phyloP scores from a whole-genome alignment of 2,888 invertebrate genomes.

The Mylabris sibirica region DNA sequence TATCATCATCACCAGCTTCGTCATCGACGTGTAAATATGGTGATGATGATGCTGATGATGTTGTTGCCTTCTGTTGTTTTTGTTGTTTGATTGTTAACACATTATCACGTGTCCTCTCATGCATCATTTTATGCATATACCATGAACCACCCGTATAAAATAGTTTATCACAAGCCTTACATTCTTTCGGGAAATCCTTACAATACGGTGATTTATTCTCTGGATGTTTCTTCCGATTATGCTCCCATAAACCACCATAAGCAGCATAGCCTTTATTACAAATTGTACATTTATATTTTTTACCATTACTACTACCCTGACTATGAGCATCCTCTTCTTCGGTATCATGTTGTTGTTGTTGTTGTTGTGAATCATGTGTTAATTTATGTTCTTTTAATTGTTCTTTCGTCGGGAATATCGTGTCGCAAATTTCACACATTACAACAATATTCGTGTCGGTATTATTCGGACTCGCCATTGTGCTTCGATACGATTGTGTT shows the following conservation, averaged over 20 bases:
- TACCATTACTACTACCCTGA: constrained; percentile 51
- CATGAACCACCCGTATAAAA: constrained; percentile 51
- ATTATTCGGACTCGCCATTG: constrained; percentile 63
- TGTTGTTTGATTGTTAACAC: constrained; percentile 24
- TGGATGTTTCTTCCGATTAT: constrained; percentile 53
- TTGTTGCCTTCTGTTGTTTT: not conserved
- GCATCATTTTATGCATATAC: constrained; percentile 55
- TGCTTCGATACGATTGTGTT: constrained; percentile 67
- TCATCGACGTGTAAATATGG: constrained; percentile 19
- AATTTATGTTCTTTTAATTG: constrained; percentile 52
- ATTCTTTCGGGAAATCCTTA: constrained; percentile 50
- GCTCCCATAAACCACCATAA: constrained; percentile 54
- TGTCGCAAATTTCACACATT: constrained; percentile 68
- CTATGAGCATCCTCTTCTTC: constrained; percentile 53
- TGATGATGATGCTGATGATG: not conserved
- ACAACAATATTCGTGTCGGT: constrained; percentile 58
- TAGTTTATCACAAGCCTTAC: constrained; percentile 52
- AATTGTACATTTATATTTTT: constrained; percentile 65
- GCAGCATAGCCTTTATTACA: constrained; percentile 64
- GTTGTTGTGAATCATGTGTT: constrained; percentile 50
- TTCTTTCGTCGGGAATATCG: constrained; percentile 65
- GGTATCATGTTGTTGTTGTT: constrained; percentile 50
- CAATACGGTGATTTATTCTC: constrained; percentile 39
- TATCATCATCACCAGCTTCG: constrained; percentile 35
- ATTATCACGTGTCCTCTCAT: constrained; percentile 44